Evolutionary conservation across 92 coral and sea anemone species (phyloP), one percentile per base, ranked within the genome.

Genomic region (Epizoanthus ramosus): DNA sequence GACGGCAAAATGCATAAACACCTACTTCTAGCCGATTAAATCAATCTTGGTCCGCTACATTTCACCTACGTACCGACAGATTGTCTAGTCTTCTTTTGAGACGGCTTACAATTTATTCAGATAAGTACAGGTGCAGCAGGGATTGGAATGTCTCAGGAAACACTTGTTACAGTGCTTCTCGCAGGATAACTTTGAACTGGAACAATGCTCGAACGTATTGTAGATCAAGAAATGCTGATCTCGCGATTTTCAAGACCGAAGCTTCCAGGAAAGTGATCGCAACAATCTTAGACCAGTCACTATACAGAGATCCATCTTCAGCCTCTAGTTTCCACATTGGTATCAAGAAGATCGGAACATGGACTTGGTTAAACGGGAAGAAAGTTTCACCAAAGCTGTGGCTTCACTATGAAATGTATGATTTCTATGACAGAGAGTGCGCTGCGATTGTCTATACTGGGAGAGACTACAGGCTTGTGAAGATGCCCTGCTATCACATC

Each of bases 351-450:
- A 6, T 60, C 22, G 71, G 82, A 5, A 0, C 58, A 13, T 77
- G 82, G 82, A 39, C 43, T 9, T 77, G 82, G 82, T 43, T 77
- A 14, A 77, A 77, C 24, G 82, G 82, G 15, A 18, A 77, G 6
- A 2, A 1, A 10, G 82, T 77, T 5, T 77, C 70, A 2, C 59
- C 57, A 33, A 59, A 69, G 8, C 24, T 77, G 22, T 77, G 82
- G 82, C 69, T 41, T 1, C 6, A 77, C 15, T 39, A 39, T 1
- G 70, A 9, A 16, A 18, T 39, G 6, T 71, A 77, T 21, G 57
- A 77, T 52, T 77, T 77, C 59, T 39, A 22, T 25, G 22, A 18
- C 33, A 23, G 15, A 10, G 82, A 77, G 58, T 77, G 82, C 58
- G 59, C 71, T 60, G 10, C 22, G 37, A n/a, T 77, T 60, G 15